Base-by-base conservation (phyloP, 1,140 invertebrate genomes). In the Pseudomyrmex gracilis region DNA sequence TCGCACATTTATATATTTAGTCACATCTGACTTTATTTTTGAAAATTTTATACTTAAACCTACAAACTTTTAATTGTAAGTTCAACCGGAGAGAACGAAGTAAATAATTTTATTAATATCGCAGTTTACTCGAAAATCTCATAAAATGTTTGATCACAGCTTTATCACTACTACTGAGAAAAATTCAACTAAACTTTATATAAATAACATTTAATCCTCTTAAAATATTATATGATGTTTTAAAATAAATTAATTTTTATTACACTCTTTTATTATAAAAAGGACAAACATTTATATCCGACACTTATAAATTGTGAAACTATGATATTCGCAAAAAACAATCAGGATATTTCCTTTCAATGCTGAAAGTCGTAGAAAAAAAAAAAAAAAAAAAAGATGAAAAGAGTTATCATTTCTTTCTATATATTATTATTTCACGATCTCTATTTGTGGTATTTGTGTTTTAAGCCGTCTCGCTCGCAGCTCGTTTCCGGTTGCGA, bases 371-470 rank as follows among this genome's bases (percentile, higher is more conserved):
- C 10, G 2, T 10, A 45, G 49, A 20, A 24, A 24, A 15, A 15
- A 22, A 7, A 2, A 20, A 15, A 22, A 20, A 15, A 7, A 15
- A 10, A 22, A 17, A 5, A 9, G 17, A 13, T 20, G 13, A 24
- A 17, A 17, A 24, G 51, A 68, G 63, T 77, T 77, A 77, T 67
- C 61, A 45, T 34, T n/a, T 22, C 51, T 20, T 24, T 74, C 22
- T 7, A 3, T 45, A 70, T 49, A 80, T 71, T 55, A 80, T 70
- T 60, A 70, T 71, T 80, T 70, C 17, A 70, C 34, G 20, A 24
- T 53, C n/a, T 43, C 45, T 61, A 77, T 77, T n/a, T 71, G 34
- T 34, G 51, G n/a, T 24, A 78, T 68, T 78, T 20, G 64, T 15
- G 20, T 70, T 78, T 78, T 34, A 53, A 70, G 43, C 53, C 64